Base-by-base conservation (phyloP, 1,140 invertebrate species). In the Telenomus remus region DNA sequence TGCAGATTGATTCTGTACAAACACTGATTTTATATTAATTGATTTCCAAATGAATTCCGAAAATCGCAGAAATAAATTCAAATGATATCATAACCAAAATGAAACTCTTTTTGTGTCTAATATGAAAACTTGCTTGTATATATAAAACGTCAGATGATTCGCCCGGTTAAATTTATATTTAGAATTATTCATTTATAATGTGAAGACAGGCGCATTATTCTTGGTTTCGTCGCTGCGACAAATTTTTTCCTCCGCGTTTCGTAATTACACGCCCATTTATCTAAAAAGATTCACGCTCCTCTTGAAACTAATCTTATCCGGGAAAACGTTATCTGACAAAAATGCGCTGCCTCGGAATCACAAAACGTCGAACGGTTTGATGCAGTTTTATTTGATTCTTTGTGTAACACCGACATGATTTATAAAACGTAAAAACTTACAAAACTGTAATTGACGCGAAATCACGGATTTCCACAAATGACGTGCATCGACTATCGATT, bases 401-500 rank as follows among this genome's bases (percentile, higher is more conserved):
- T 61, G 43, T 53, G 64, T 56, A 35, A 60, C 27, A 11, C 43
- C 34, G 55, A 53, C 11, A 43, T 39, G 37, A 54, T 70, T 63
- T 74, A 70, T 78, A 65, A 66, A 70, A 65, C 71, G 48, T 71
- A 73, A 75, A 78, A 78, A 71, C 70, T 68, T 70, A 75, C 66
- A 78, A 78, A 78, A 54, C 70, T 66, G 76, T 53, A 78, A 74
- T 71, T 78, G 76, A 78, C 70, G 66, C 76, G 76, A 35, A 78
- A 75, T 78, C 76, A 68, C 76, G 76, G 63, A 71, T 78, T 75
- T 78, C 48, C 66, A 68, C 71, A 73, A 73, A 75, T 74, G 76
- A 78, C 76, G 76, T 75, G 76, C 71, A 65, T 65, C 70, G 71
- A 78, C 71, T 78, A 78, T 78, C 76, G 76, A 78, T 78, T 78